These are phyloP conservation scores for Trichopoda pennipes DNA, from an alignment of 2,888 invertebrate species.

Conservation along the genomic window DNA sequence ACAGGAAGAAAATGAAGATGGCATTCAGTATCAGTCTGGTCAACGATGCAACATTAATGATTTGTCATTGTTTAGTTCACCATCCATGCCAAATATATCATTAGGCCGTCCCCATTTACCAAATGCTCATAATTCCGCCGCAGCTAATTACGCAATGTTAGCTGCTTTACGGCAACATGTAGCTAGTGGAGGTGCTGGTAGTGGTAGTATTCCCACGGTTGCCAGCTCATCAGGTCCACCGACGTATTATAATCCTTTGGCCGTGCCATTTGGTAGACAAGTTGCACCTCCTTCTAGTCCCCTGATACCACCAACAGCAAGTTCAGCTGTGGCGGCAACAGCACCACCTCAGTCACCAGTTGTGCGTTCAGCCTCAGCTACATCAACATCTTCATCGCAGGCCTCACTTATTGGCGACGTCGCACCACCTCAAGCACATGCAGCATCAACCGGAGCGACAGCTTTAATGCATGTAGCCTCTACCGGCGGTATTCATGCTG, in stretches of 20 bases:
- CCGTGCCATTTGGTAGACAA: constrained; percentile 76
- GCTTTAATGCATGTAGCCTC: constrained; percentile 66
- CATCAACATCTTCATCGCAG: constrained; percentile 79
- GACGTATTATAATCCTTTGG: constrained; percentile 77
- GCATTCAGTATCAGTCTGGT: constrained; percentile 84
- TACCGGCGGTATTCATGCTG: constrained; percentile 70
- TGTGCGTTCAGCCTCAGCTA: constrained; percentile 82
- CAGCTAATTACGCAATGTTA: constrained; percentile 76
- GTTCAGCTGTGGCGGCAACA: constrained; percentile 58
- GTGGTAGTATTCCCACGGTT: constrained; percentile 60
- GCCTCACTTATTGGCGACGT: constrained; percentile 77
- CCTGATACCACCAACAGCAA: constrained; percentile 68
- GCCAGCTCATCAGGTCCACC: constrained; percentile 73
- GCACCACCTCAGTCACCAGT: constrained; percentile 81
- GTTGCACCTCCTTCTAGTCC: constrained; percentile 71
- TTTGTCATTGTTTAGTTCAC: constrained; percentile 93
- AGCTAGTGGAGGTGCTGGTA: constrained; percentile 59
- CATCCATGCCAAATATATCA: constrained; percentile 98
- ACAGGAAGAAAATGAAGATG: constrained; percentile 90
- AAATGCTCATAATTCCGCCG: constrained; percentile 74
- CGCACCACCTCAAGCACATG: constrained; percentile 78
- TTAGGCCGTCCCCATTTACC: constrained; percentile 89
- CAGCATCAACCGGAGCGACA: constrained; percentile 65
- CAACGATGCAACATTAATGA: constrained; percentile 87
- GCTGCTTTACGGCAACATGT: constrained; percentile 78